These are phyloP conservation scores for Umimayanthus kanabou DNA, from an alignment of 92 coral and sea anemone species.

Conservation along the genomic window DNA sequence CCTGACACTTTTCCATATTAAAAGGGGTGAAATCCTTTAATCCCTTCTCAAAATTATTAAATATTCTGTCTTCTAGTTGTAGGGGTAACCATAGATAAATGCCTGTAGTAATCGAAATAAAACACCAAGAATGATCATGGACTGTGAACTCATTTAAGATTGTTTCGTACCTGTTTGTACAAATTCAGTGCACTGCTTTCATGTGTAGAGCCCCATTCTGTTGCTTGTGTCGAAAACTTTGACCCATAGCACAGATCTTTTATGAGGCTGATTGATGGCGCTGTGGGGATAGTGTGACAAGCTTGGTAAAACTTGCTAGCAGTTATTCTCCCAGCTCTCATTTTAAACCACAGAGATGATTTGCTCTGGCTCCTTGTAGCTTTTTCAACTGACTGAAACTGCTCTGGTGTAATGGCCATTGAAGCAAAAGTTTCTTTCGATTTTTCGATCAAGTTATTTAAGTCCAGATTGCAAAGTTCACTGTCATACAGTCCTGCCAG, in stretches of 20 bases:
- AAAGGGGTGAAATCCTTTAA: no score
- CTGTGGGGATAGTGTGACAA: constrained; percentile 52
- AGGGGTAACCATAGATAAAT: no score
- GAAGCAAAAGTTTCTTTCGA: constrained; percentile 25
- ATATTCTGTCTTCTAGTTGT: no score
- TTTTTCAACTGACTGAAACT: constrained; percentile 42
- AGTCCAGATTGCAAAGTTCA: constrained; percentile 36
- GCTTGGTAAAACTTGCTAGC: constrained; percentile 61
- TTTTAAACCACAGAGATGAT: constrained; percentile 50
- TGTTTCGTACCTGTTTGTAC: constrained; percentile 48
- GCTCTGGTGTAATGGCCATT: constrained; percentile 29
- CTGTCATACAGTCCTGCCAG: constrained; percentile 47
- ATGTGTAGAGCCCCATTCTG: constrained; percentile 58
- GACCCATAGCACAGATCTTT: constrained; percentile 55
- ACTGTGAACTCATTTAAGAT: no score
- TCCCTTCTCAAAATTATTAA: no score
- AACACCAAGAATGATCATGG: no score
- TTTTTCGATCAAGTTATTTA: constrained; percentile 46
- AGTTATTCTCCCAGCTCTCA: constrained; percentile 58
- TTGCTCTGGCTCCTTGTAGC: constrained; percentile 56
- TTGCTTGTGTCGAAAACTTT: constrained; percentile 46
- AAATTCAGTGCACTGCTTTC: constrained; percentile 49
- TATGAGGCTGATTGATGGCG: constrained; percentile 56
- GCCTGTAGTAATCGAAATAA: no score
- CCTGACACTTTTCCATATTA: no score